These are phyloP conservation scores for Pteropus rufus DNA, from an alignment of 2,797 vertebrate species.

Conservation along the genomic window DNA sequence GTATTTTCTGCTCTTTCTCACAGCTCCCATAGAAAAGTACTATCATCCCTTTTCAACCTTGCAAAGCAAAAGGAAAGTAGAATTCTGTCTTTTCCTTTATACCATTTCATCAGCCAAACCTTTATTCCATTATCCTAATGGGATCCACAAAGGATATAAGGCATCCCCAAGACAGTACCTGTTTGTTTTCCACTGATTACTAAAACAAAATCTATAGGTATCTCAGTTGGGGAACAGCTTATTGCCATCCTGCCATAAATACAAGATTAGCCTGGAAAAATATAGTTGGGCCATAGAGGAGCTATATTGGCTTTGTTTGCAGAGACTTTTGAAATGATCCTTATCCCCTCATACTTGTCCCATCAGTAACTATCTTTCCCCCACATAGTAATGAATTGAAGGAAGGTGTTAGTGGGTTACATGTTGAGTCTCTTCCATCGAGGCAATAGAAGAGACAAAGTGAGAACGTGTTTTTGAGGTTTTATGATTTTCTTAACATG, in stretches of 20 bases:
- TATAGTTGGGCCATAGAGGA: not conserved
- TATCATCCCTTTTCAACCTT: not conserved
- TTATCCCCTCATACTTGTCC: not conserved
- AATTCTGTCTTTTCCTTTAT: not conserved
- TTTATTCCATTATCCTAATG: not conserved
- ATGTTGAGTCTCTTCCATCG: not conserved
- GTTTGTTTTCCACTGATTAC: not conserved
- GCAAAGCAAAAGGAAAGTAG: slow-evolving; percentile 24
- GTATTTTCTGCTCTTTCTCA: not conserved
- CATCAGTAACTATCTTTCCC: not conserved
- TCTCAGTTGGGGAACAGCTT: not conserved
- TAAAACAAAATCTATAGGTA: not conserved
- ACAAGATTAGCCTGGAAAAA: not conserved
- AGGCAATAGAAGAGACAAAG: not conserved
- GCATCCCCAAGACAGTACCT: not conserved
- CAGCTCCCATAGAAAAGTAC: not conserved
- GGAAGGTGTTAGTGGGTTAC: not conserved
- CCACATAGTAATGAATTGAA: not conserved
- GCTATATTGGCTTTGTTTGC: not conserved
- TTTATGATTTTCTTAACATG: not conserved
- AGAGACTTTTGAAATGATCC: not conserved
- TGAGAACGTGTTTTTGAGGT: not conserved
- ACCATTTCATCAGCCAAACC: not conserved
- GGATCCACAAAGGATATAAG: slow-evolving; percentile 6
- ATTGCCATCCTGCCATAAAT: not conserved